A percentile compares a stretch with the other conserved stretches of the same genome.
Evolutionary conservation across 2,888 invertebrate genomes (phyloP).

Genomic region (Torymus auratus): DNA sequence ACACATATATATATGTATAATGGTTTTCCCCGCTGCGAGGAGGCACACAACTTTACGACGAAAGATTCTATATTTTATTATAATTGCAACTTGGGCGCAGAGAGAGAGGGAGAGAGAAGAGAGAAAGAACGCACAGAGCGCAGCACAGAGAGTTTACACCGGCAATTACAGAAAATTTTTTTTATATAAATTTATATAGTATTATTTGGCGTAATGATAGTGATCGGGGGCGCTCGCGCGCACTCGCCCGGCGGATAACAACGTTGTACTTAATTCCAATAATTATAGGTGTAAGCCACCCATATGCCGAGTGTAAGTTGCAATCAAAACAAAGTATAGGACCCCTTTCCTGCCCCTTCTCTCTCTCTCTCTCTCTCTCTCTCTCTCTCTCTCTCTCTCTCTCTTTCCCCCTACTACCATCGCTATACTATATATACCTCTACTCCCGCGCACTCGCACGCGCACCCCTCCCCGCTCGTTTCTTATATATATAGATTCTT

Average conservation of each 20-base stretch:
- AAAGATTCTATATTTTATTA: conserved; percentile 57
- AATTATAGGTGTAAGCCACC: conserved; percentile 51
- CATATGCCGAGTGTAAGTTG: conserved; percentile 56
- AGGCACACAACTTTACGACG: conserved; percentile 47
- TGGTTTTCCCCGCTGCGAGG: conserved; percentile 44
- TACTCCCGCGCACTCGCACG: no score
- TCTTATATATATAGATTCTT: no score
- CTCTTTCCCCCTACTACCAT: no score
- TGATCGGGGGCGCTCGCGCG: conserved; percentile 22
- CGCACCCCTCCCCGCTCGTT: no score
- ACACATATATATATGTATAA: conserved; percentile 18
- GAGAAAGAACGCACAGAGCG: no score
- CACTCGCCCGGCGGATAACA: conserved; percentile 40
- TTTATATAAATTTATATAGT: conserved; percentile 46
- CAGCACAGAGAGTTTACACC: conserved; percentile 33
- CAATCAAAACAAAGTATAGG: conserved; percentile 57
- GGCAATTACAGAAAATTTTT: conserved; percentile 51
- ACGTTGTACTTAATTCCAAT: conserved; percentile 56
- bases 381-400: neutral
- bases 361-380: neutral
- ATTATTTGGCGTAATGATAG: conserved; percentile 55
- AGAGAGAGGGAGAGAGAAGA: no score
- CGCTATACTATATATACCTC: no score
- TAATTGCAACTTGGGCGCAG: conserved; percentile 51
- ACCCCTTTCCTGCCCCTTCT: conserved; percentile 27